Evolutionary conservation across 2,888 invertebrate species (phyloP).

Genomic region (Stenichneumon culpator): DNA sequence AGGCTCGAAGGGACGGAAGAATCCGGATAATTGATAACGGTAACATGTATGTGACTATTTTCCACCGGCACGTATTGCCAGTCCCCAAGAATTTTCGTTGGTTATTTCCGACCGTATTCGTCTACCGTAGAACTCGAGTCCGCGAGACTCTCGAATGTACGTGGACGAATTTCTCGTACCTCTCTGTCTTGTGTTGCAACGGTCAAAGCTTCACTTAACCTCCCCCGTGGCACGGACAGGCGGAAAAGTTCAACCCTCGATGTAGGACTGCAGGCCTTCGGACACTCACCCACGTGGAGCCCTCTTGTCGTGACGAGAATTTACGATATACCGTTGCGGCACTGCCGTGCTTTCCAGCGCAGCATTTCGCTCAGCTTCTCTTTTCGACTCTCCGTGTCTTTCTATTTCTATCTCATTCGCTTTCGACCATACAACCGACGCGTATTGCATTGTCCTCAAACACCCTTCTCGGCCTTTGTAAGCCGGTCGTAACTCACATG

Average conservation of each 20-base stretch:
- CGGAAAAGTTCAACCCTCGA: background rate
- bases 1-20: background rate
- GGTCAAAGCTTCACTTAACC: conserved; percentile 8
- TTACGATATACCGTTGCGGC: conserved; percentile 49
- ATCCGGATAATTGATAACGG: conserved; percentile 48
- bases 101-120: conserved; percentile 28
- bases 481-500: conserved; percentile 57
- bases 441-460: background rate
- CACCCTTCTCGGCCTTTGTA: conserved; percentile 42
- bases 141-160: conserved; percentile 4
- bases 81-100: conserved; percentile 37
- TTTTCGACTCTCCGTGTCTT: conserved; percentile 27
- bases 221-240: conserved; percentile 9
- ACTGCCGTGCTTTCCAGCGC: background rate
- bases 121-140: background rate
- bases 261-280: conserved; percentile 37
- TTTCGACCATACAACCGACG: background rate
- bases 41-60: conserved; percentile 19
- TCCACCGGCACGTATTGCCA: background rate
- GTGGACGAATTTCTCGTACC: conserved; percentile 39
- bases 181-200: conserved; percentile 18
- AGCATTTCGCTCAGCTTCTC: conserved; percentile 28
- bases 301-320: conserved; percentile 61
- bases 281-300: conserved; percentile 40
- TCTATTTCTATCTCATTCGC: conserved; percentile 37